Conservation (phyloP, 2,888 invertebrate genomes). For the Erebia epiphron region DNA sequence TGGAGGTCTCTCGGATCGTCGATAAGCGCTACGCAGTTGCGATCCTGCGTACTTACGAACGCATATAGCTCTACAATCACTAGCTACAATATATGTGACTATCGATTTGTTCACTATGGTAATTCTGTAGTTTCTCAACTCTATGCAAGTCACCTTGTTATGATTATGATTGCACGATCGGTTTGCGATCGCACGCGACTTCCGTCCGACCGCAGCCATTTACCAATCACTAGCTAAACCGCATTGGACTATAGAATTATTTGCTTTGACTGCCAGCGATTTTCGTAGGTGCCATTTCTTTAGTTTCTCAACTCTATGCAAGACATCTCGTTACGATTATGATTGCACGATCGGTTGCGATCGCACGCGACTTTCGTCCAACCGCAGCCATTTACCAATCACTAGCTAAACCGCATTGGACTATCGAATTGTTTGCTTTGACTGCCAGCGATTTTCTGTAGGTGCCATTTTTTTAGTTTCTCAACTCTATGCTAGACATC, state of each 20-base stretch:
- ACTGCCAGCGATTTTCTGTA: constrained; percentile 28
- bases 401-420: constrained; percentile 33
- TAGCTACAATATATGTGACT: constrained; percentile 31
- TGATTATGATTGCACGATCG: too few relatives aligned
- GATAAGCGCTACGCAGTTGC: too few relatives aligned
- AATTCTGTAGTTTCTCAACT: not conserved
- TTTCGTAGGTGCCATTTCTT: too few relatives aligned
- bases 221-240: constrained; percentile 30
- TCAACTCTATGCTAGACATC: too few relatives aligned
- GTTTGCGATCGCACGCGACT: constrained; percentile 65
- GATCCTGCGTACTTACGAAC: too few relatives aligned
- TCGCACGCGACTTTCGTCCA: constrained; percentile 29
- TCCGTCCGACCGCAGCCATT: constrained; percentile 54
- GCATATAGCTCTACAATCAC: constrained; percentile 8
- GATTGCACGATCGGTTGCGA: constrained; percentile 45
- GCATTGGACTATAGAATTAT: constrained; percentile 34
- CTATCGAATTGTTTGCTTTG: too few relatives aligned
- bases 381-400: constrained; percentile 20
- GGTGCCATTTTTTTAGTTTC: too few relatives aligned
- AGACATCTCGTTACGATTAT: constrained; percentile 42
- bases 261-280: constrained; percentile 19
- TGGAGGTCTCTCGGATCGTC: too few relatives aligned
- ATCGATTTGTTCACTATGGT: too few relatives aligned
- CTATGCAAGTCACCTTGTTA: not conserved
- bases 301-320: too few relatives aligned